Base-by-base conservation (phyloP, 2,888 invertebrate genomes). In the Chymomyza fuscimana region DNA sequence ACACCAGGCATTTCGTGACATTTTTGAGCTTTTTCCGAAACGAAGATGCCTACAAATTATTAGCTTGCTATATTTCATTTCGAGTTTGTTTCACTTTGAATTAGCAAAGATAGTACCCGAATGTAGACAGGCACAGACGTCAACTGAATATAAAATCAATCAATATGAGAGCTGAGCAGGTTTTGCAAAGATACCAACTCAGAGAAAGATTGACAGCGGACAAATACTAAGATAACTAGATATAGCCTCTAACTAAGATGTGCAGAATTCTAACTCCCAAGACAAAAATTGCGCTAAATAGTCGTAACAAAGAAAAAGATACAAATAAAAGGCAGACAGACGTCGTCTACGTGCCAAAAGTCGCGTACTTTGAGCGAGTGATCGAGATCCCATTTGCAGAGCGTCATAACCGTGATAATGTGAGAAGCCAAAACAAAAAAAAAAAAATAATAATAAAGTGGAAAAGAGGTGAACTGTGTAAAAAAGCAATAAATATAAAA, bases 301-400 rank as follows among this genome's bases (percentile, higher is more conserved):
- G 6, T 10, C 40, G 40, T 12, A 12, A 10, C 10, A 46, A 12
- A 46, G 12, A 46, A 46, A 46, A 12, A 46, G 40, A 46, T 46
- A 46, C 40, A 46, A 46, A 46, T 46, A 6, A 46, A 46, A 79
- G 72, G 73, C 66, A 73, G 51, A 72, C 65, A 67, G 50, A 56
- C 58, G 70, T 22, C 52, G 78, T 71, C 86, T 85, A 89, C 89
- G 85, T 85, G 85, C 89, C 79, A 54, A 69, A 70, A 63, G 74
- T 66, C 72, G 81, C 89, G 85, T 85, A 71, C 59, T 62, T 70
- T 52, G 67, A n/a, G 46, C 61, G 36, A 61, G 16, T 5, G 5
- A 66, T 70, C 58, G 63, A 63, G 22, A 46, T 63, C 40, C 46
- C 40, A 54, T 50, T 64, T 75, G 72, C 74, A 73, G 59, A 68